Percentiles rank a stretch among this genome's conserved stretches.
phyloP scores from a whole-genome alignment of 2,113 vertebrate species.

The Triplophysa siluroides region DNA sequence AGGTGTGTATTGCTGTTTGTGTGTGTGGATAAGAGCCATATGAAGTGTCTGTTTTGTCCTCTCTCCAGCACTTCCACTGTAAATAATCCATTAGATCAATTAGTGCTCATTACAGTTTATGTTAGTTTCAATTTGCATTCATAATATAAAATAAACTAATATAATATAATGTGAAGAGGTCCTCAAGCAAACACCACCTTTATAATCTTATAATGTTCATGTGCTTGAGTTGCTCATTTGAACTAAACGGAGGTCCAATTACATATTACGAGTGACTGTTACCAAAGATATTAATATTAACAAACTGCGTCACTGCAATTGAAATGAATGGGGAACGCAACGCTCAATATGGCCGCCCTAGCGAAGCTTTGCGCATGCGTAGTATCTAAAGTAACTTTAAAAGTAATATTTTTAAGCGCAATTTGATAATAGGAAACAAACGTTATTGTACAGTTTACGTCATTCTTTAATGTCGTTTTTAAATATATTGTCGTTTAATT shows the following conservation, averaged over 20 bases:
- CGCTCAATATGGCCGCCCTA: no score
- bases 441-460: no score
- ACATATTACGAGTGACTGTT: not conserved
- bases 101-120: conserved; percentile 68
- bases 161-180: conserved; percentile 29
- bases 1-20: not conserved
- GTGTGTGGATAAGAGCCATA: not conserved
- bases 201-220: conserved; percentile 44
- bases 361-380: no score
- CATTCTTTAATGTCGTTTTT: no score
- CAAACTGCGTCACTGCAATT: no score
- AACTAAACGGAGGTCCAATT: conserved; percentile 28
- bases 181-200: conserved; percentile 52
- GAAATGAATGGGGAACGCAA: no score
- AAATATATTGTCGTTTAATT: no score
- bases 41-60: conserved; percentile 28
- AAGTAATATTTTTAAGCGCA: no score
- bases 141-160: conserved; percentile 47
- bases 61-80: conserved; percentile 45
- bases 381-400: no score
- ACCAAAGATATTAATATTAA: not conserved
- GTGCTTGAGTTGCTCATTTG: not conserved
- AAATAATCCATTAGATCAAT: conserved; percentile 66
- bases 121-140: conserved; percentile 65
- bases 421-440: no score